Conservation (phyloP, 64 coral and sea anemone species). For the Pachyseris speciosa region DNA sequence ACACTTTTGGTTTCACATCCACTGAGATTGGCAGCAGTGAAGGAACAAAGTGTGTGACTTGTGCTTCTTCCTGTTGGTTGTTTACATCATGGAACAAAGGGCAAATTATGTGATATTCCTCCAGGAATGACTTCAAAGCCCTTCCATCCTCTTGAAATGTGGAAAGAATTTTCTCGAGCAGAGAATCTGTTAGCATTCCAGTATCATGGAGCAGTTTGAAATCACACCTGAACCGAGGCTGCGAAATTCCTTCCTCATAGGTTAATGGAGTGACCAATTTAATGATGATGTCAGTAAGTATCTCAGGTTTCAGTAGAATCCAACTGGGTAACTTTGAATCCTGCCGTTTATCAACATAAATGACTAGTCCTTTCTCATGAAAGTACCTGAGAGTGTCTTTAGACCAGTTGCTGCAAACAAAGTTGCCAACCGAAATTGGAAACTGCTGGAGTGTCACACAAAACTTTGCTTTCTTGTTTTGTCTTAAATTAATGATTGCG, state of each 20-base stretch:
- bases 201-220: background rate
- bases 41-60: conserved; percentile 63
- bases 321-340: conserved; percentile 50
- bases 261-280: conserved; percentile 38
- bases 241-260: background rate
- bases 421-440: conserved; percentile 9
- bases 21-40: conserved; percentile 40
- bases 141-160: background rate
- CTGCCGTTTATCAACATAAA: background rate
- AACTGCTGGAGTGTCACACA: background rate
- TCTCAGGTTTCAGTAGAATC: conserved; percentile 62
- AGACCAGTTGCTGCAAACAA: conserved; percentile 31
- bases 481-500: background rate
- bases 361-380: conserved; percentile 71
- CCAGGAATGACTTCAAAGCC: conserved; percentile 10
- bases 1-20: conserved; percentile 18
- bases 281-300: conserved; percentile 38
- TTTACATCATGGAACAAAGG: background rate
- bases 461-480: background rate
- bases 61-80: background rate
- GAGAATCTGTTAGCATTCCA: conserved; percentile 39
- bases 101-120: conserved; percentile 63
- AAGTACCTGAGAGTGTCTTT: conserved; percentile 76
- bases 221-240: conserved; percentile 24
- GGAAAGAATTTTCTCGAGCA: conserved; percentile 4